Evolutionary conservation across 1,140 invertebrate genomes (phyloP), one percentile per base, ranked within the genome.

Genomic region (Zaprionus inermis): DNA sequence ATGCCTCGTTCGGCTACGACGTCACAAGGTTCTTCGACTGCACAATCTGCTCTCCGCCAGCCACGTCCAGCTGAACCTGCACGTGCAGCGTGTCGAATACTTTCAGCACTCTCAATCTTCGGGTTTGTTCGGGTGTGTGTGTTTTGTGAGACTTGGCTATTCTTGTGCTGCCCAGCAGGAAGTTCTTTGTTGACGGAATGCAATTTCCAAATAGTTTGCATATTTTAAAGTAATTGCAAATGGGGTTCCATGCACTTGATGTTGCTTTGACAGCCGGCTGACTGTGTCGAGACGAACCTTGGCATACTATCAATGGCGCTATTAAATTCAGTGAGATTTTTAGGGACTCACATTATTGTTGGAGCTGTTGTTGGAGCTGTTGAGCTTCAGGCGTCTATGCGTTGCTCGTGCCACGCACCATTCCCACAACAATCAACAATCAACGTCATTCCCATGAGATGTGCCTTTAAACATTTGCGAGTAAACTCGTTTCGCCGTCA

Each of bases 221-320:
- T 86, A 86, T 76, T 85, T 78, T 67, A 54, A 79, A 85, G 75
- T 81, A 85, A 85, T 78, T 86, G 82, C 68, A 76, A 78, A 70
- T 72, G 67, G 54, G 66, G 46, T 57, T 61, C n/a, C 67, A 32
- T 73, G 76, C 64, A 69, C 38, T 44, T 56, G 49, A 67, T 52
- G 46, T 58, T 30, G 46, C 56, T 57, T 72, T 54, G 24, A 7
- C n/a, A 71, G 64, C 24, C 18, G 14, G 51, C 18, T 20, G 28
- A 34, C 44, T 76, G 57, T 10, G n/a, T 5, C 10, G 10, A 1
- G 10, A 5, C 4, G 12, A 22, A 24, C 30, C 10, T 28, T 36
- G 41, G 32, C 38, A 75, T 60, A 64, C 52, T 69, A 70, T 55
- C 51, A 28, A 28, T 54, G 30, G 51, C 30, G 22, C 51, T 54